These are phyloP conservation scores for Syngnathus acus DNA, from an alignment of 2,797 vertebrate genomes.

Conservation along the genomic window DNA sequence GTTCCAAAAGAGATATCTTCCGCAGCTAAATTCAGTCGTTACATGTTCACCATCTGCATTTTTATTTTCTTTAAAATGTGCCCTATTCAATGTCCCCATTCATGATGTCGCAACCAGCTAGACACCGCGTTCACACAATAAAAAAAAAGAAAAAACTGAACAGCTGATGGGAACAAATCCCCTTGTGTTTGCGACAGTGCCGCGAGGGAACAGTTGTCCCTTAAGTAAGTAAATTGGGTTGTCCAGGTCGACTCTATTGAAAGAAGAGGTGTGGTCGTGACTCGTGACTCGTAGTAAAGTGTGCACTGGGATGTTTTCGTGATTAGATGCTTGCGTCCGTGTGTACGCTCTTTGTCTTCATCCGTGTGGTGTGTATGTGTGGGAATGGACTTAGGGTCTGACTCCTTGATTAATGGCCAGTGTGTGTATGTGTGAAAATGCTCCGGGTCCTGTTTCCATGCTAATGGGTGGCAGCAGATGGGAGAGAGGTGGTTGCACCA, in stretches of 20 bases:
- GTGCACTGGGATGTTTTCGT: slow-evolving; percentile 55
- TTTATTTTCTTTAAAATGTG: slow-evolving; percentile 22
- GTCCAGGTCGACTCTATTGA: slow-evolving; percentile 48
- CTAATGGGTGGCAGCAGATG: slow-evolving; percentile 70
- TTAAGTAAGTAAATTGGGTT: slow-evolving; percentile 38
- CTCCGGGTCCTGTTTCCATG: slow-evolving; percentile 68
- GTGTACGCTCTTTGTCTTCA: slow-evolving; percentile 60
- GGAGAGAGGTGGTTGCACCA: slow-evolving; percentile 60
- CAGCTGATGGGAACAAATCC: slow-evolving; percentile 57
- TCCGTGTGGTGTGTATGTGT: slow-evolving; percentile 59
- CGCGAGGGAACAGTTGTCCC: slow-evolving; percentile 40
- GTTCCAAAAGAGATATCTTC: neutral
- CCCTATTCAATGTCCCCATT: slow-evolving; percentile 46
- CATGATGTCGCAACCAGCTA: slow-evolving; percentile 54
- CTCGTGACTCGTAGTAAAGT: slow-evolving; percentile 31
- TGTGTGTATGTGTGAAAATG: slow-evolving; percentile 70
- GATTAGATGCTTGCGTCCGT: slow-evolving; percentile 43
- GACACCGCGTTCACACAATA: slow-evolving; percentile 48
- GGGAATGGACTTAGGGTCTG: slow-evolving; percentile 67
- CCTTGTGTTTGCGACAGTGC: slow-evolving; percentile 35
- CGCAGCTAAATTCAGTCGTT: neutral
- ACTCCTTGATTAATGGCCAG: slow-evolving; percentile 72
- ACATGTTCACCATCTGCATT: neutral
- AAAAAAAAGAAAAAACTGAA: slow-evolving; percentile 43
- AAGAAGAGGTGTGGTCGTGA: slow-evolving; percentile 50